A percentile compares a stretch with the other conserved stretches of the same genome.
These are phyloP conservation scores for Cisticola juncidis DNA, from an alignment of 2,113 vertebrate genomes.

Conservation along the genomic window DNA sequence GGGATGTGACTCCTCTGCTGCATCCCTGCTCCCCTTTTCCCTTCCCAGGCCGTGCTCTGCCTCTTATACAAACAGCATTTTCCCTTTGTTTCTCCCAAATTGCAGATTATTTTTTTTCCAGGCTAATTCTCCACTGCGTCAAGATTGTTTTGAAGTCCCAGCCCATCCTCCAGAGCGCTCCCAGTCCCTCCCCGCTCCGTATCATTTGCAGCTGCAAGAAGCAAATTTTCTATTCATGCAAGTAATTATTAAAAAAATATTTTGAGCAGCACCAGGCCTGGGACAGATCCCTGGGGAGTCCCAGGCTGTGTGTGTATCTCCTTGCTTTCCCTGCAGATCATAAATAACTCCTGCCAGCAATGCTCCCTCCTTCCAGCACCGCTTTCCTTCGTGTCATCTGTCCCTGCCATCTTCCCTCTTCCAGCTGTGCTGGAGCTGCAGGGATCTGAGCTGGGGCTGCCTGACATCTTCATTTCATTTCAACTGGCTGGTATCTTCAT, in stretches of 20 bases:
- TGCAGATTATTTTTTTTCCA: background rate
- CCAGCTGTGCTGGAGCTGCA: background rate
- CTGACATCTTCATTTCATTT: fast-evolving
- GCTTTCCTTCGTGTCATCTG: background rate
- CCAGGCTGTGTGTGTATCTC: background rate
- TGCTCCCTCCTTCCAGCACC: background rate
- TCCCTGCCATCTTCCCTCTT: background rate
- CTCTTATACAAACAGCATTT: conserved; percentile 27
- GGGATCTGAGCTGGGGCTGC: background rate
- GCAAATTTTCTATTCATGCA: conserved; percentile 49
- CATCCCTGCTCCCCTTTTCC: background rate
- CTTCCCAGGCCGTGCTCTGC: background rate
- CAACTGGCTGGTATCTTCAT: fast-evolving
- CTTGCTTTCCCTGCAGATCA: background rate
- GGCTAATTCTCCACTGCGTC: background rate
- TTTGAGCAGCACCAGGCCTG: conserved; percentile 50
- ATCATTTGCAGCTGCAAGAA: conserved; percentile 54
- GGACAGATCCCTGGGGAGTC: conserved; percentile 28
- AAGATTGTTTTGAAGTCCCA: conserved; percentile 44
- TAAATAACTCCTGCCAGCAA: background rate
- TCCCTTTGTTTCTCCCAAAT: conserved; percentile 38
- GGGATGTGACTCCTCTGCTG: fast-evolving
- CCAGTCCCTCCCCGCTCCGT: conserved; percentile 27
- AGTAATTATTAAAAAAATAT: conserved; percentile 62
- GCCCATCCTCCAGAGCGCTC: conserved; percentile 29